Base-by-base conservation (phyloP, 2,888 invertebrate species). In the Phengaris arion region DNA sequence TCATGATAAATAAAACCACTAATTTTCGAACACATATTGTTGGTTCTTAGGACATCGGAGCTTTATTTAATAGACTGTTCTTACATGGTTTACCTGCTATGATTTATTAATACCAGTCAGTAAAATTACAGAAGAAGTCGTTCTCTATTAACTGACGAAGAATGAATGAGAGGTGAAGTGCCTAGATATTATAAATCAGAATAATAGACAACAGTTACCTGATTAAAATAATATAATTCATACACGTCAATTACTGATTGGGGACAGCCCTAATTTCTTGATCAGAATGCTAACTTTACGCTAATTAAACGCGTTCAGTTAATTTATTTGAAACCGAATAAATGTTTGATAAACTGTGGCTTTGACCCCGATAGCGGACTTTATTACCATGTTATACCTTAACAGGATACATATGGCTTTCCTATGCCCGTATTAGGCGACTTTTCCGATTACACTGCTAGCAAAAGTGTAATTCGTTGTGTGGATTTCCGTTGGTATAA, bases 281-380 rank as follows among this genome's bases (percentile, higher is more conserved):
- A 48, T 48, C n/a, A 46, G 46, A n/a, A 48, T 69, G 69, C 15
- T 48, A 69, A 69, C 69, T 48, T 15, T n/a, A 48, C 69, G 69
- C 64, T 64, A 64, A 64, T 48, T 46, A 48, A n/a, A 48, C 15
- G 15, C 5, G 48, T 48, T 35, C 3, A 35, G 45, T 48, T 69
- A 69, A 69, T 59, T 15, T 15, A 57, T 57, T 69, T 69, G 69
- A 69, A 69, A 69, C 4, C 69, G 69, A 69, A 69, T 69, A 48
- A 69, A 69, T 69, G 46, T 48, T 69, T 69, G 69, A 69, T 69
- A 48, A 48, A n/a, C 48, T 48, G 69, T n/a, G 64, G 13, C 48
- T 15, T 8, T 48, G 69, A 69, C 69, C 69, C 69, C 69, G 69
- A 69, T 69, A 8, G 9, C 48, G 8, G 68, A 68, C 46, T 69